Conservation (phyloP, 2,888 invertebrate genomes). For the Thymelicus acteon region DNA sequence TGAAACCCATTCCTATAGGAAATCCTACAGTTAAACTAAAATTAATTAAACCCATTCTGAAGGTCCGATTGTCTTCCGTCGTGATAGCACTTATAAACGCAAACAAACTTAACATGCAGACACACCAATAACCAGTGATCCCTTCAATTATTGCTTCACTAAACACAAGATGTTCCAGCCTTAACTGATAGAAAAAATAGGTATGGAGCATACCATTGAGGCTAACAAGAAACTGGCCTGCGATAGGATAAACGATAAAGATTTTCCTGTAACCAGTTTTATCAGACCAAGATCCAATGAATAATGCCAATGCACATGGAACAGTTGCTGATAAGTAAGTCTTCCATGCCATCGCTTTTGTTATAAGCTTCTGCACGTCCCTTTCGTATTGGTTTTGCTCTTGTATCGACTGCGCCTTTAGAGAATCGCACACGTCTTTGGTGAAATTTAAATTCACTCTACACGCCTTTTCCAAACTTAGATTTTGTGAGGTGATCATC, state of each 20-base stretch:
- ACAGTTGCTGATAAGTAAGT: slow-evolving; percentile 91
- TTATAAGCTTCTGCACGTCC: slow-evolving; percentile 87
- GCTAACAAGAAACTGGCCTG: slow-evolving; percentile 88
- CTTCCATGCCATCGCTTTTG: slow-evolving; percentile 91
- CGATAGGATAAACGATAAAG: slow-evolving; percentile 90
- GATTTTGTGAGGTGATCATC: slow-evolving; percentile 90
- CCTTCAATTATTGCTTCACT: slow-evolving; percentile 91
- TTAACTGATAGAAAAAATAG: slow-evolving; percentile 89
- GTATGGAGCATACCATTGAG: slow-evolving; percentile 90
- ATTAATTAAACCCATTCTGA: slow-evolving; percentile 93
- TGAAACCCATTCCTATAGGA: slow-evolving; percentile 93
- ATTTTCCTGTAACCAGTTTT: slow-evolving; percentile 87
- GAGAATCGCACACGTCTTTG: slow-evolving; percentile 88
- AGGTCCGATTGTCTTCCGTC: slow-evolving; percentile 89
- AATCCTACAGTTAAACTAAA: slow-evolving; percentile 93
- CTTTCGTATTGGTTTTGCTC: slow-evolving; percentile 78
- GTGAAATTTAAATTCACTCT: slow-evolving; percentile 90
- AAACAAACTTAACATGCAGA: slow-evolving; percentile 91
- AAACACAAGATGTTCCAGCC: slow-evolving; percentile 90
- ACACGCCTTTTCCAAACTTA: slow-evolving; percentile 93
- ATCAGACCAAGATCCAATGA: slow-evolving; percentile 91
- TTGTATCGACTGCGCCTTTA: slow-evolving; percentile 87
- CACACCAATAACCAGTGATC: slow-evolving; percentile 91
- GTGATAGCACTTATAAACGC: slow-evolving; percentile 94
- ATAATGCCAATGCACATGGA: slow-evolving; percentile 90